These are phyloP conservation scores for Malurus leucopterus DNA, from an alignment of 2,797 vertebrate species.

Conservation along the genomic window DNA sequence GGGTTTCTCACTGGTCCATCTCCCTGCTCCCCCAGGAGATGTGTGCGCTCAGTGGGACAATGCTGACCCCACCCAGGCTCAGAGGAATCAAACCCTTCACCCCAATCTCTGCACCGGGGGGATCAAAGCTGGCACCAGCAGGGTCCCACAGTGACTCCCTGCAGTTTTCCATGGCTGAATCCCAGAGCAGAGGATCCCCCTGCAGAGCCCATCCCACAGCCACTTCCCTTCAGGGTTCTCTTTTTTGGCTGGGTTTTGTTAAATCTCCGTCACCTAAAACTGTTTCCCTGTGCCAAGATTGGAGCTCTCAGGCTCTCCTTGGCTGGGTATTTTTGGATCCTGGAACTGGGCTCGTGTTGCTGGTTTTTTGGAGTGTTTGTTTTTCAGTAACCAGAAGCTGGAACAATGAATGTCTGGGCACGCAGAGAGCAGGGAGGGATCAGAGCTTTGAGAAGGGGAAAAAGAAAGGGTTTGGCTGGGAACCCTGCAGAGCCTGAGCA, in stretches of 20 bases:
- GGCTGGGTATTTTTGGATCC: conserved; percentile 22
- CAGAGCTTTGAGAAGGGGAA: not conserved
- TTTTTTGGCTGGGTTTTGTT: not conserved
- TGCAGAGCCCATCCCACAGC: accelerated
- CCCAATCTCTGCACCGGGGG: not conserved
- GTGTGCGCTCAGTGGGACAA: not conserved
- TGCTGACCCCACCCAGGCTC: not conserved
- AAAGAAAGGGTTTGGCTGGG: not conserved
- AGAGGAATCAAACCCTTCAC: not conserved
- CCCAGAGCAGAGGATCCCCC: not conserved
- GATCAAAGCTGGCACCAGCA: not conserved
- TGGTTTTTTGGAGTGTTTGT: not conserved
- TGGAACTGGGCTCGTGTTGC: not conserved
- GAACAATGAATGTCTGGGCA: not conserved
- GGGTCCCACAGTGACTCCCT: accelerated
- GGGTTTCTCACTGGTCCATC: not conserved
- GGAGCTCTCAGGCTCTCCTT: not conserved
- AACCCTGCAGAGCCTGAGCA: not conserved
- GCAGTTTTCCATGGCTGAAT: not conserved
- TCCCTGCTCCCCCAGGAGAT: not conserved
- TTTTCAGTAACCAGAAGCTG: conserved; percentile 34
- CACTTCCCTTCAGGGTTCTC: not conserved
- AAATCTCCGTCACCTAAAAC: conserved; percentile 12
- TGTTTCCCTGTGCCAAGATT: not conserved
- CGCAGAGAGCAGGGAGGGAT: not conserved